These are phyloP conservation scores for Apoda limacodes DNA, from an alignment of 2,888 invertebrate species.

Conservation along the genomic window DNA sequence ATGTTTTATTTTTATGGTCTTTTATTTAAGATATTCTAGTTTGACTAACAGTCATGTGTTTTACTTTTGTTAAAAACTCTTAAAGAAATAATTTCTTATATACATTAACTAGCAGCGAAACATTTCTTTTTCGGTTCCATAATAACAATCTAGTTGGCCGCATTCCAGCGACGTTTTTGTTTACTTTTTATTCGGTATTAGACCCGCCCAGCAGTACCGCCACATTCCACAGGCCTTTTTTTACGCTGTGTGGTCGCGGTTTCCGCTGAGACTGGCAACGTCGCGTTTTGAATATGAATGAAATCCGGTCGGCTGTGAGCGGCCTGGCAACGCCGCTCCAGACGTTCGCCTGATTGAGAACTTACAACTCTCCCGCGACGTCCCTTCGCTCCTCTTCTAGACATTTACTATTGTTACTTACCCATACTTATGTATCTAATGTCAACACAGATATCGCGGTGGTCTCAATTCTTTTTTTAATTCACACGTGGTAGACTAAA, in stretches of 20 bases:
- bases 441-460: conserved; percentile 25
- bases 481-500: too few species aligned
- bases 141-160: too few species aligned
- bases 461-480: too few species aligned
- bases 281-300: conserved; percentile 68
- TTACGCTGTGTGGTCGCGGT: conserved; percentile 69
- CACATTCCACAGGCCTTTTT: conserved; percentile 66
- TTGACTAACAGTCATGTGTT: background rate
- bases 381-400: conserved; percentile 32
- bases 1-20: background rate
- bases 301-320: conserved; percentile 62
- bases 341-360: conserved; percentile 65
- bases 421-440: background rate
- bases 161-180: conserved; percentile 49
- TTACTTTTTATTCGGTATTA: conserved; percentile 42
- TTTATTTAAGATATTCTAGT: too few species aligned
- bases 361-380: conserved; percentile 57
- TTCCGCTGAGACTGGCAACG: conserved; percentile 68
- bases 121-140: too few species aligned
- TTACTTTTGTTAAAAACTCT: background rate
- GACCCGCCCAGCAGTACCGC: conserved; percentile 44
- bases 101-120: too few species aligned
- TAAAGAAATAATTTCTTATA: background rate
- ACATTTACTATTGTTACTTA: conserved; percentile 18
- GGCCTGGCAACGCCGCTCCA: conserved; percentile 63